Conservation (phyloP, 2,797 vertebrate species). For the Danio tinwini region DNA sequence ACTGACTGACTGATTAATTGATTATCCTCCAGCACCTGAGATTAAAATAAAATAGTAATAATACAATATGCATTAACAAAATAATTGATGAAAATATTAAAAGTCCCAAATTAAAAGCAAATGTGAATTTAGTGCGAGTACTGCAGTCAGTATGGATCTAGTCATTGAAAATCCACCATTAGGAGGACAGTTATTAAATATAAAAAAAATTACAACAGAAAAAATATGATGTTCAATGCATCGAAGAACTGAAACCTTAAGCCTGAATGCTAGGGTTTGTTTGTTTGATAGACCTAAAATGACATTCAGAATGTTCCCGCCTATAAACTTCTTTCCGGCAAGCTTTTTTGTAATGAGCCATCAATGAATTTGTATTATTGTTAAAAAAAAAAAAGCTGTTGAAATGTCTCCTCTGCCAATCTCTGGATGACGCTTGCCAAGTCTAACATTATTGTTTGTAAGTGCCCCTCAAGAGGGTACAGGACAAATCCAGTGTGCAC, state of each 20-base stretch:
- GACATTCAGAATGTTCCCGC: slow-evolving; percentile 26
- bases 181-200: background rate
- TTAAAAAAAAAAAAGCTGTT: slow-evolving; percentile 34
- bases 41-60: background rate
- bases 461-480: slow-evolving; percentile 41
- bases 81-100: background rate
- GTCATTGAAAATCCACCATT: background rate
- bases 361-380: slow-evolving; percentile 54
- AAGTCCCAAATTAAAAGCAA: background rate
- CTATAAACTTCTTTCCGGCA: slow-evolving; percentile 49
- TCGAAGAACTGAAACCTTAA: background rate
- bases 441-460: slow-evolving; percentile 55
- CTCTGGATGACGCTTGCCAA: slow-evolving; percentile 46
- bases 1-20: no score
- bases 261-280: background rate
- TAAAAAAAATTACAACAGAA: background rate
- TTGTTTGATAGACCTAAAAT: background rate
- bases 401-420: slow-evolving; percentile 49
- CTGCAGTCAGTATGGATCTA: background rate
- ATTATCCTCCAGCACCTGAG: background rate
- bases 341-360: slow-evolving; percentile 51
- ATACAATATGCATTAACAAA: background rate
- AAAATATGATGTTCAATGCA: background rate
- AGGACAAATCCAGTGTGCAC: slow-evolving; percentile 39
- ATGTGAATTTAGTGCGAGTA: background rate